Percentiles rank a stretch among this genome's conserved stretches.
These are phyloP conservation scores for Ceratoteleas bidentatus DNA, from an alignment of 1,140 invertebrate species.

Conservation along the genomic window DNA sequence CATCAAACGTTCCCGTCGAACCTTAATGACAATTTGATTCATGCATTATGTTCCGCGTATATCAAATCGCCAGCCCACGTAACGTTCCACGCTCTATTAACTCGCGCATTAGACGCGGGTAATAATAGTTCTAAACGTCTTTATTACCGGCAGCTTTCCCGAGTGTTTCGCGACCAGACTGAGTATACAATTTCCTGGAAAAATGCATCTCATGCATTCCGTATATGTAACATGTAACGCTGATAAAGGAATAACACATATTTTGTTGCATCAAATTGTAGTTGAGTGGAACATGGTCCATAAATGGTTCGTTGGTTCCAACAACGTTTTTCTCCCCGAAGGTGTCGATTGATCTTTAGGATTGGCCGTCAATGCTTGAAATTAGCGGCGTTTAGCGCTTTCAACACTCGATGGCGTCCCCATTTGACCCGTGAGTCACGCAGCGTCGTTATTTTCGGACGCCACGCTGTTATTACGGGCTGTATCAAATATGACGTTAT, in stretches of 20 bases:
- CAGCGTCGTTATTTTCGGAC: slow-evolving; percentile 10
- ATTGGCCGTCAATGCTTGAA: too few species aligned
- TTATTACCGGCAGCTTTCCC: slow-evolving; percentile 55
- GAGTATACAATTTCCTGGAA: too few species aligned
- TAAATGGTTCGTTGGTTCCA: too few species aligned
- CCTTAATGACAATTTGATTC: slow-evolving; percentile 54
- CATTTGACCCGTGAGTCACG: slow-evolving; percentile 14
- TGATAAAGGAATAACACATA: too few species aligned
- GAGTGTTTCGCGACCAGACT: slow-evolving; percentile 39
- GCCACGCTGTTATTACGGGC: slow-evolving; percentile 8
- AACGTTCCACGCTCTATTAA: slow-evolving; percentile 63
- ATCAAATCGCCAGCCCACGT: slow-evolving; percentile 61
- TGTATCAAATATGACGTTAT: slow-evolving; percentile 33
- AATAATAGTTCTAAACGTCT: slow-evolving; percentile 69
- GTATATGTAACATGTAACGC: too few species aligned
- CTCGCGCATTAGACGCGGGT: slow-evolving; percentile 60
- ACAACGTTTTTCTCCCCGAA: too few species aligned
- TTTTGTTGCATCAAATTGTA: too few species aligned
- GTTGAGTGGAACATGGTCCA: too few species aligned
- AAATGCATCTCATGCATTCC: too few species aligned
- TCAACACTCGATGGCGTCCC: too few species aligned
- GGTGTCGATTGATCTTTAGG: too few species aligned
- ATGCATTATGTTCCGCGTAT: slow-evolving; percentile 54
- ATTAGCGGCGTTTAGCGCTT: too few species aligned
- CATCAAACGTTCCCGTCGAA: slow-evolving; percentile 7